Evolutionary conservation across 2,797 vertebrate genomes (phyloP), one percentile per base, ranked within the genome.

Genomic region (Coranthus polyacanthus): DNA sequence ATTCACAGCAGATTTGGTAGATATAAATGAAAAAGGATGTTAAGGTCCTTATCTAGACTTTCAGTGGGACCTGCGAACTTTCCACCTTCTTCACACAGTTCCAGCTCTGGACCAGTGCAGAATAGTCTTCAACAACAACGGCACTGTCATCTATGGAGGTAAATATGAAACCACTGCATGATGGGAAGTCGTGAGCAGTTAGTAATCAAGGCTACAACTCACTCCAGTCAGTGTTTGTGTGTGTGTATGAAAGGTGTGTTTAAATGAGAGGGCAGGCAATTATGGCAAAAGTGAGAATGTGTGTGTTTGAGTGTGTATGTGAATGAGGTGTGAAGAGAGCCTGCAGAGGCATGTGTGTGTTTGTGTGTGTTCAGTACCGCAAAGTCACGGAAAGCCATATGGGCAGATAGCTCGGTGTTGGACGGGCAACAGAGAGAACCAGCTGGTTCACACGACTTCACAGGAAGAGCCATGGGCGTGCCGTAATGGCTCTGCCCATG

Each of bases 131-230:
- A 99, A 99, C 90, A 97, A 99, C 83, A 98, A 95, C 0, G 98
- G 98, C 81, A 99, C 98, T 0, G 96, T 99, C 78, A 99, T 99
- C 92, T 99, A 99, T 63, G 98, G 98, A 95, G 98, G 98, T 99
- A 93, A 91, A 81, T 53, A 15, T 32, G 6, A 41, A 36, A 21
- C 65, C 3, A 5, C 7, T 64, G 72, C 43, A 11, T 34, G 58
- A 64, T 75, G 47, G 53, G 45, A 69, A 60, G 51, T 62, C 11
- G 13, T 36, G 49, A 16, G 8, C 10, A 17, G 32, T 80, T 81
- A 12, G 72, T 70, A 32, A 50, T 44, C 2, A 22, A 59, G 53
- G 84, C 41, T 37, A 47, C 29, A 77, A 50, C 64, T 56, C 41
- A 8, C 50, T 68, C 46, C 45, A 68, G 61, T 63, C n/a, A 22